These are phyloP conservation scores for Calephelis perditalis DNA, from an alignment of 2,888 invertebrate genomes.

Conservation along the genomic window DNA sequence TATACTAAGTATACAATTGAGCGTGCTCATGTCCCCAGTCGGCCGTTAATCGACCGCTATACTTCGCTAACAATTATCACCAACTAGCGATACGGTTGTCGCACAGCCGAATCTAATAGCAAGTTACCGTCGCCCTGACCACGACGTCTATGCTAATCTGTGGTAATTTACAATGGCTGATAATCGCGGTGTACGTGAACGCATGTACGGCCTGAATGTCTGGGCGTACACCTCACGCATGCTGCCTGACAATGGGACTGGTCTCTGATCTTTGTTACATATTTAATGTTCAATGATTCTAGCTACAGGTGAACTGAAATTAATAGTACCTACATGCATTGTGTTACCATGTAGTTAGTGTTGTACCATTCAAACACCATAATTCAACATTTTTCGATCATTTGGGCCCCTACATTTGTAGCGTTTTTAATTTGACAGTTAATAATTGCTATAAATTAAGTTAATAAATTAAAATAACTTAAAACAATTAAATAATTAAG, in stretches of 20 bases:
- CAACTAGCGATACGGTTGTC: constrained; percentile 61
- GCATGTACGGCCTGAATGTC: constrained; percentile 49
- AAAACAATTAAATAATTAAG: too few species aligned
- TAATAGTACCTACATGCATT: too few species aligned
- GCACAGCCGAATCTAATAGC: constrained; percentile 66
- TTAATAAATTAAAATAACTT: too few species aligned
- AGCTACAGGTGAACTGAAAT: too few species aligned
- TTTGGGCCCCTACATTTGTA: too few species aligned
- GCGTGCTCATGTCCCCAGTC: constrained; percentile 49
- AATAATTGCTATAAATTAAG: too few species aligned
- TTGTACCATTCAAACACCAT: too few species aligned
- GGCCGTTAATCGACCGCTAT: constrained; percentile 74
- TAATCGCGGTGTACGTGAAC: constrained; percentile 75
- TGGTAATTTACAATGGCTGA: constrained; percentile 70
- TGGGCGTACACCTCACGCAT: constrained; percentile 35
- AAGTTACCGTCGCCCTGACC: constrained; percentile 54
- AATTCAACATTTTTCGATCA: too few species aligned
- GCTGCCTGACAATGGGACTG: constrained; percentile 47
- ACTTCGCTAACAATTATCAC: constrained; percentile 67
- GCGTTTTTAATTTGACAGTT: too few species aligned
- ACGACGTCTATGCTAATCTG: constrained; percentile 72
- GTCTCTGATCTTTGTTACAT: constrained; percentile 48
- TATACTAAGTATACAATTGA: constrained; percentile 35
- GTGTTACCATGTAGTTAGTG: too few species aligned
- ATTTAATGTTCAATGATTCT: constrained; percentile 23